Evolutionary conservation across 2,888 invertebrate genomes (phyloP).

Genomic region (Polyommatus iphigenia): DNA sequence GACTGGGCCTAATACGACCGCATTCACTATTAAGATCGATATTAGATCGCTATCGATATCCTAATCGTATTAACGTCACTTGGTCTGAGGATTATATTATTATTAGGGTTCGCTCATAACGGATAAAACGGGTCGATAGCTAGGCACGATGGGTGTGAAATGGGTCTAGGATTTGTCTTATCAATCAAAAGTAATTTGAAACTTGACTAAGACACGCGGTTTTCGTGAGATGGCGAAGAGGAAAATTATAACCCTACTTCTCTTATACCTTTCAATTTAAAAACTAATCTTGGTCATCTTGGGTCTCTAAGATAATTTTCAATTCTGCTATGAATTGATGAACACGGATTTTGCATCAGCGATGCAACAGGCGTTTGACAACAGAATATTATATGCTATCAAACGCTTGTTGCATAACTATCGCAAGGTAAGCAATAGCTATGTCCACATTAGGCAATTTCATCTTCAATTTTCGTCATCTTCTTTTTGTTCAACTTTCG

Average conservation of each 20-base stretch:
- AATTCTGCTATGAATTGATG: not conserved
- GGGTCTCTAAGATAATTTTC: not conserved
- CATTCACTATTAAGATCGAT: not conserved
- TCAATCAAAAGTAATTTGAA: not conserved
- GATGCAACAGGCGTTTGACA: too few relatives aligned
- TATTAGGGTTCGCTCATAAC: not conserved
- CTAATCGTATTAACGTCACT: not conserved
- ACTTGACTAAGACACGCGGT: not conserved
- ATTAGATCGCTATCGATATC: not conserved
- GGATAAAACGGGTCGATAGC: not conserved
- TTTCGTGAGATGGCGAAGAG: not conserved
- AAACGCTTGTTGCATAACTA: too few relatives aligned
- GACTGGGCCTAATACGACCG: not conserved
- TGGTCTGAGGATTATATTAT: not conserved
- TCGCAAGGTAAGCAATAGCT: too few relatives aligned
- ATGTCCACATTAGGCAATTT: too few relatives aligned
- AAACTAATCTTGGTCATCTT: not conserved
- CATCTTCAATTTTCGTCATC: too few relatives aligned
- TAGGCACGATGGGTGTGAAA: not conserved
- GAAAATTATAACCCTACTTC: not conserved
- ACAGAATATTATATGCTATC: too few relatives aligned
- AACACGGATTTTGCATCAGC: not conserved
- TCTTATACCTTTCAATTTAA: not conserved
- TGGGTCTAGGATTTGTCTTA: constrained; percentile 10
- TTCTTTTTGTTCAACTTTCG: too few relatives aligned